phyloP scores from a whole-genome alignment of 1,140 invertebrate genomes.

The Amyelois transitella region DNA sequence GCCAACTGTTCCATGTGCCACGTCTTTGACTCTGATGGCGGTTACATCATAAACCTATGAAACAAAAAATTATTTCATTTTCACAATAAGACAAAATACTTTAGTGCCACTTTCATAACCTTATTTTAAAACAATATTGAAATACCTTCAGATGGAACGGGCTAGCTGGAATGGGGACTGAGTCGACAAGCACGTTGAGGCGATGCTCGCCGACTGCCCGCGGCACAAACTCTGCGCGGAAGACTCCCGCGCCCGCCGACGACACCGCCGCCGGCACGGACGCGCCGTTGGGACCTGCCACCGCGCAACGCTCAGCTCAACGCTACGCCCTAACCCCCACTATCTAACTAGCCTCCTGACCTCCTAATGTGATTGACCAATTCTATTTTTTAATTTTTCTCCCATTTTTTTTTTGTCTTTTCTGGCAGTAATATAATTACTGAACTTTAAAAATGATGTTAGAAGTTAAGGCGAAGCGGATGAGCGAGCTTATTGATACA shows the following conservation, averaged over 20 bases:
- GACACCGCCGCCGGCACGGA: constrained; percentile 90
- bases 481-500: constrained; percentile 57
- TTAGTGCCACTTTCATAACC: too few species aligned
- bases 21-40: constrained; percentile 95
- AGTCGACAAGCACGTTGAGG: constrained; percentile 87
- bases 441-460: constrained; percentile 28
- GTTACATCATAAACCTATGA: constrained; percentile 91
- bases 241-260: constrained; percentile 84
- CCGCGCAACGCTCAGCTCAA: constrained; percentile 48
- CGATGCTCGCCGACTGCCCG: constrained; percentile 92
- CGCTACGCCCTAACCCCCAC: constrained; percentile 46
- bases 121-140: constrained; percentile 1
- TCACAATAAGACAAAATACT: too few species aligned
- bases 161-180: constrained; percentile 86
- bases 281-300: constrained; percentile 87
- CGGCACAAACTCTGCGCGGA: constrained; percentile 91
- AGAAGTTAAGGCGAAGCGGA: constrained; percentile 71
- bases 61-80: constrained; percentile 6
- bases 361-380: background rate
- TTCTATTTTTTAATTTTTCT: constrained; percentile 2
- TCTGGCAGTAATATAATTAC: background rate
- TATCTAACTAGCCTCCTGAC: background rate
- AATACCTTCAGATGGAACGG: constrained; percentile 91
- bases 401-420: background rate
- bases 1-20: constrained; percentile 91